These are phyloP conservation scores for Linepithema humile DNA, from an alignment of 1,140 invertebrate genomes.

Conservation along the genomic window DNA sequence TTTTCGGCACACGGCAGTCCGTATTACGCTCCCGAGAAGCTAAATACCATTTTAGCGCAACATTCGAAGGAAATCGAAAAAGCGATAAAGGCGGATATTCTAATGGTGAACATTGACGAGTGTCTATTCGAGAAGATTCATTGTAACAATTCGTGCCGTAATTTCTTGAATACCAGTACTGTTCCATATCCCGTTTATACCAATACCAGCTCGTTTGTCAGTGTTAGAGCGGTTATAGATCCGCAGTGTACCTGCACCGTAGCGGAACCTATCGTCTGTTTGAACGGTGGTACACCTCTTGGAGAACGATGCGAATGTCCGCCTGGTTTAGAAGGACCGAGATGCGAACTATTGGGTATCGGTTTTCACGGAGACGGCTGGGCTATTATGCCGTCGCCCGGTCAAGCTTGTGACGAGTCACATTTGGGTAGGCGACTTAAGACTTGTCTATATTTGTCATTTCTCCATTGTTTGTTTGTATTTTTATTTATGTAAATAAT, in stretches of 20 bases:
- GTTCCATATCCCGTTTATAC: conserved; percentile 93
- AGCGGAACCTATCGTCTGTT: conserved; percentile 85
- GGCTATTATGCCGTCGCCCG: conserved; percentile 93
- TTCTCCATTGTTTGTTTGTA: neutral
- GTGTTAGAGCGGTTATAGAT: conserved; percentile 91
- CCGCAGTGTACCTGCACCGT: conserved; percentile 90
- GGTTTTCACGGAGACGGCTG: conserved; percentile 94
- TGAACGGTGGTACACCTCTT: conserved; percentile 90
- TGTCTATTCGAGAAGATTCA: conserved; percentile 91
- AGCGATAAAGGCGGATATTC: conserved; percentile 89
- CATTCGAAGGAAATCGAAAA: conserved; percentile 89
- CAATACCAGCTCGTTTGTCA: conserved; percentile 95
- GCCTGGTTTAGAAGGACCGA: conserved; percentile 91
- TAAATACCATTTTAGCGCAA: conserved; percentile 91
- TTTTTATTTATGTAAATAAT: conserved; percentile 1
- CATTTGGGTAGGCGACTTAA: conserved; percentile 84
- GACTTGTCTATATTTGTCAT: neutral
- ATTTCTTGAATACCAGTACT: conserved; percentile 88
- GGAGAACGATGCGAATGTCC: conserved; percentile 88
- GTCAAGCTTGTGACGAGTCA: conserved; percentile 91
- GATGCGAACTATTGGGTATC: conserved; percentile 94
- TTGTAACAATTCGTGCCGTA: conserved; percentile 90
- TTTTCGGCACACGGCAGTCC: conserved; percentile 97
- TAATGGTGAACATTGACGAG: conserved; percentile 95
- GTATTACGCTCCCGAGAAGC: conserved; percentile 93